A percentile compares a stretch with the other conserved stretches of the same genome.
These are phyloP conservation scores for Agrochola circellaris DNA, from an alignment of 2,888 invertebrate species.

Conservation along the genomic window DNA sequence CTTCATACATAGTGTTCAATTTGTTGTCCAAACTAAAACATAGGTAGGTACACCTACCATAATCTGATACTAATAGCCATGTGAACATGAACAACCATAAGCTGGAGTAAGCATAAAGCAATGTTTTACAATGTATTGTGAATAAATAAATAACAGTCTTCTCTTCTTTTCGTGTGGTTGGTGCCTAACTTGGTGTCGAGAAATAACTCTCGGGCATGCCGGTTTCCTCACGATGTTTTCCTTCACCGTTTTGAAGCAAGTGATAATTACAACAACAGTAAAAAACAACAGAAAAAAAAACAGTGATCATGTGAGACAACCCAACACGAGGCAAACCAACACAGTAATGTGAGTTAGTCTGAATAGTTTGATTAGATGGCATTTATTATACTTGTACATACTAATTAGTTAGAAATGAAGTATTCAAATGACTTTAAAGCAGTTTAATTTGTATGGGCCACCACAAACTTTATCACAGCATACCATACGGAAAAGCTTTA, in stretches of 20 bases:
- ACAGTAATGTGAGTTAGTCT: slow-evolving; percentile 33
- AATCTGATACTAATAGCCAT: slow-evolving; percentile 2
- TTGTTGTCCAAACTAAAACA: not conserved
- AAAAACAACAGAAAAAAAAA: too few relatives aligned
- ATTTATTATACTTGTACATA: slow-evolving; percentile 76
- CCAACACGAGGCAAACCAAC: not conserved
- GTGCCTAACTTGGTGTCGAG: too few relatives aligned
- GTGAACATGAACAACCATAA: not conserved
- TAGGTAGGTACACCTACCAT: not conserved
- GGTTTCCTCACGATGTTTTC: too few relatives aligned
- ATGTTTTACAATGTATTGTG: not conserved
- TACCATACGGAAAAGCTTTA: slow-evolving; percentile 32
- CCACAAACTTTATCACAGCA: slow-evolving; percentile 62
- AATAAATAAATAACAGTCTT: not conserved
- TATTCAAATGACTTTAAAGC: slow-evolving; percentile 42
- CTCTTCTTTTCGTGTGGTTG: too few relatives aligned
- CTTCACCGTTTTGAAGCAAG: too few relatives aligned
- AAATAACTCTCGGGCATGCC: too few relatives aligned
- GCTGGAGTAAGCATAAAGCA: not conserved
- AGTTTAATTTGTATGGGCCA: slow-evolving; percentile 59
- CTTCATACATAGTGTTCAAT: not conserved
- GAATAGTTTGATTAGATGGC: slow-evolving; percentile 68
- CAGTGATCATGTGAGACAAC: slow-evolving; percentile 4
- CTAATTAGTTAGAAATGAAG: slow-evolving; percentile 58
- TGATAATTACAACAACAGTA: too few relatives aligned